Base-by-base conservation (phyloP, 2,888 invertebrate species). In the Hypena proboscidalis region DNA sequence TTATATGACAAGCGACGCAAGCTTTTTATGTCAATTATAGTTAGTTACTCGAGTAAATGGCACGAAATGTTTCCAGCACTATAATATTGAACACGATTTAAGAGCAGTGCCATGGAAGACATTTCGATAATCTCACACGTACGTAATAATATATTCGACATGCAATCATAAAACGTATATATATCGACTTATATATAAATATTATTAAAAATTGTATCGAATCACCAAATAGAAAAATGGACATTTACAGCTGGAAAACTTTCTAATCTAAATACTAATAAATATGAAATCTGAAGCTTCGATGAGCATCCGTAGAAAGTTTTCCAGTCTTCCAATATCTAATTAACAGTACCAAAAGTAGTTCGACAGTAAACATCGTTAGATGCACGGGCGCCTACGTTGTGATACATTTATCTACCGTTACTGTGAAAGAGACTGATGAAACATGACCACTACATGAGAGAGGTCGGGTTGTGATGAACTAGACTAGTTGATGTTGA, bases 361-460 rank as follows among this genome's bases (percentile, higher is more conserved):
- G 70, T 73, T 74, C 62, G 70, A 75, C 67, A 73, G 74, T 73
- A 70, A 73, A 77, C 72, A 72, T 72, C 70, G 55, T 67, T 56
- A 64, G 73, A 83, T 84, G 86, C 80, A 83, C 86, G 89, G 90
- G 90, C 90, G 90, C 88, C 83, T 90, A 89, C 73, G 74, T 89
- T 90, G 90, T 90, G 90, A 90, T 90, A 90, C 90, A 89, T 83
- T 90, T 89, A 90, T 89, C 90, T 90, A 89, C 77, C 85, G 83
- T 71, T 72, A 80, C 74, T 77, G 83, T 85, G 88, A 82, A 72
- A 80, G 70, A 84, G 77, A 80, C 81, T 79, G 83, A 85, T 84
- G 81, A 60, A 67, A 63, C 68, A 85, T 85, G 85, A 79, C 79
- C 77, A 69, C 89, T 90, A 89, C 78, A 86, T 88, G 90, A 85